Percentiles rank a stretch among this genome's conserved stretches.
These are phyloP conservation scores for Eucidaris tribuloides DNA, from an alignment of 35 echinoderm and acorn worm species.

Conservation along the genomic window DNA sequence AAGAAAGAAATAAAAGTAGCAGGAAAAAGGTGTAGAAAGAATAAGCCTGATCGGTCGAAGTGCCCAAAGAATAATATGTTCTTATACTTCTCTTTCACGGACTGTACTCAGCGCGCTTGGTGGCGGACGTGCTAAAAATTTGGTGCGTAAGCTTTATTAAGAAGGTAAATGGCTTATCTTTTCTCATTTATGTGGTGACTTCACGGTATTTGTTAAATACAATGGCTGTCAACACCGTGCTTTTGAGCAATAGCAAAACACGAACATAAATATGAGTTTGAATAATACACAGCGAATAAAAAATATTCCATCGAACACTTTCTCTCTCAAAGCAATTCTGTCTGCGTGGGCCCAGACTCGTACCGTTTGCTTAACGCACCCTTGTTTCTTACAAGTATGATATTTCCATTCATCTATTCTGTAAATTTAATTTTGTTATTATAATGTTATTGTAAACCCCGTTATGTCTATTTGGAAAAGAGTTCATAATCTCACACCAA, in stretches of 20 bases:
- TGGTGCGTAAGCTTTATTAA: not conserved
- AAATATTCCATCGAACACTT: not conserved
- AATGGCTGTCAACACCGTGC: too few species aligned
- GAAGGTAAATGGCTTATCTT: conserved; percentile 5
- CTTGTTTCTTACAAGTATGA: not conserved
- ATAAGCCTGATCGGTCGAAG: not conserved
- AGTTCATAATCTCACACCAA: conserved; percentile 9
- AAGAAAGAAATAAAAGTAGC: not conserved
- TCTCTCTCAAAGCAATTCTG: too few species aligned
- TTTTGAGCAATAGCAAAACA: too few species aligned
- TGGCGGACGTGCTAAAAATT: conserved; percentile 31
- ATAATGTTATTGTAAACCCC: conserved; percentile 13
- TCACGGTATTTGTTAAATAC: too few species aligned
- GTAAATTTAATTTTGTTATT: not conserved
- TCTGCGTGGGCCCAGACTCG: not conserved
- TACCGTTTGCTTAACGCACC: not conserved
- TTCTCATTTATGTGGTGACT: not conserved
- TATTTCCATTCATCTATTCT: not conserved
- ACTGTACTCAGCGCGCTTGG: not conserved
- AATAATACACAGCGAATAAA: not conserved
- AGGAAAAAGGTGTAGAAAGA: not conserved
- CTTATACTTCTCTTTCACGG: not conserved
- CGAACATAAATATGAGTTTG: not conserved
- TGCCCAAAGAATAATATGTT: not conserved
- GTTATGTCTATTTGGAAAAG: not conserved